Evolutionary conservation across 2,797 vertebrate genomes (phyloP), one percentile per base, ranked within the genome.

Genomic region (Cynopterus sphinx): DNA sequence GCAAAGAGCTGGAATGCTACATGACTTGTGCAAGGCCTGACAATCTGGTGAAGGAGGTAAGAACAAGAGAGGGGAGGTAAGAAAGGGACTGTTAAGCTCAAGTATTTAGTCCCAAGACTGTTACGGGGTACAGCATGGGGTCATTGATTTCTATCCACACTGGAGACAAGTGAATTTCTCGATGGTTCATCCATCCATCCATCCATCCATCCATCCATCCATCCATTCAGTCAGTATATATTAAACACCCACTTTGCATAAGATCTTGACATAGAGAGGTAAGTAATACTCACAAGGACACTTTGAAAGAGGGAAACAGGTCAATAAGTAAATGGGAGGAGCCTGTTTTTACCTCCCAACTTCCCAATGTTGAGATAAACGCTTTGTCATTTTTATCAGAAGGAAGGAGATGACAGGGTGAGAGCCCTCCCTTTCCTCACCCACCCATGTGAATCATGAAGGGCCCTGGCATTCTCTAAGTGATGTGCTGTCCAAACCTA

Each of bases 321-420:
- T 87, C 59, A 84, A 22, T 65, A 77, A 77, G 28, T 59, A 88
- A 91, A 78, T 87, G 71, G 41, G 70, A 83, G 39, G 70, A 83
- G 49, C 19, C 19, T 78, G 22, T 77, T 94, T 87, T 94, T 73
- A 57, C 61, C 36, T 81, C 39, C 51, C 5, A 78, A 16, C 31
- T 19, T 82, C 26, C 59, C 28, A 26, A 22, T 24, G 57, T 19
- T 71, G 57, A 68, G 31, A 55, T 39, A 87, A 79, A 61, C 71
- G 57, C 65, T 94, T 73, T 88, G 57, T 65, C 9, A 6, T 84
- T 89, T 92, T 92, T 57, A 88, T 79, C 49, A 71, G 55, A 77
- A 96, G n/a, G 46, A 81, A 24, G 21, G 59, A 90, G 49, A 55
- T 63, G 22, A n/a, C 9, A 53, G n/a, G 68, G 33, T 59, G 63